Evolutionary conservation across 2,888 invertebrate species (phyloP).

Genomic region (Drosophila flavopinicola): DNA sequence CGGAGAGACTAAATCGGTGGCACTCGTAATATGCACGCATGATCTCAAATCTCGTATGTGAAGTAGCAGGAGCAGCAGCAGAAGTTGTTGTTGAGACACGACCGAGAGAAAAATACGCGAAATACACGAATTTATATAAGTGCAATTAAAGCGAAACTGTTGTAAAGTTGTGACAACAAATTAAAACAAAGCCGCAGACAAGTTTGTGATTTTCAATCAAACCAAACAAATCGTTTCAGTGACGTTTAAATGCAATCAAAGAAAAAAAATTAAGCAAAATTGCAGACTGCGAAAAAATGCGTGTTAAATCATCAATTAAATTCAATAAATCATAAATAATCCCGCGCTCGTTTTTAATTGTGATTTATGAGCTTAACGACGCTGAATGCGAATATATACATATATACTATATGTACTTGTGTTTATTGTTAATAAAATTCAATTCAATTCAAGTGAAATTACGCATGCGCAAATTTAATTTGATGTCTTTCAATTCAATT

Average conservation of each 20-base stretch:
- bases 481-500: constrained; percentile 48
- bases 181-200: constrained; percentile 22
- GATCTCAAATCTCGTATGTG: constrained; percentile 40
- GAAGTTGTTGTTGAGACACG: constrained; percentile 15
- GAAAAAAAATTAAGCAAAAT: constrained; percentile 8
- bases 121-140: constrained; percentile 32
- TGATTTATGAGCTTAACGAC: constrained; percentile 64
- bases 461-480: constrained; percentile 56
- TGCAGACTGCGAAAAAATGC: constrained; percentile 16
- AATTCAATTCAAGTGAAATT: constrained; percentile 57
- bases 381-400: constrained; percentile 8
- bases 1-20: neutral
- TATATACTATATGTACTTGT: neutral
- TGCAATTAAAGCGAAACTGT: constrained; percentile 48
- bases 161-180: constrained; percentile 31
- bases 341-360: constrained; percentile 51
- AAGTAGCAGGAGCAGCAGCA: neutral
- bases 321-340: constrained; percentile 50
- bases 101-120: constrained; percentile 18
- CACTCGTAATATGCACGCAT: constrained; percentile 20
- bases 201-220: constrained; percentile 16
- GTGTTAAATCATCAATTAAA: constrained; percentile 56
- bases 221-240: constrained; percentile 1
- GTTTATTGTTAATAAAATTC: constrained; percentile 35
- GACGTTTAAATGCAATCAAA: constrained; percentile 13